Base-by-base conservation (phyloP, 2,797 vertebrate genomes). In the Periophthalmus magnuspinnatus region DNA sequence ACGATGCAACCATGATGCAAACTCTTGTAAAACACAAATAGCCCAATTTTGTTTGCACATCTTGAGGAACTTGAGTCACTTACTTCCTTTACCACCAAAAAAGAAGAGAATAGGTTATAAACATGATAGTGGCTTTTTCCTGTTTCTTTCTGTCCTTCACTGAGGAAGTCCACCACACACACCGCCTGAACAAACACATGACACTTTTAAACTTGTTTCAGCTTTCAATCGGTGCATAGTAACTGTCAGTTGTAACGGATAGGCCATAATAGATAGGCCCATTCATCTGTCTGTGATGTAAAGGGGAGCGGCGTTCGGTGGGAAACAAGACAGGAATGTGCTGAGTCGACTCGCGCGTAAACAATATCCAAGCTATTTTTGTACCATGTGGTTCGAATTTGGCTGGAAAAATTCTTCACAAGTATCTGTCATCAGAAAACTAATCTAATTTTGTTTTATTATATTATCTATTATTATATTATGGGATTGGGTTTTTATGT, bases 171-270 rank as follows among this genome's bases (percentile, higher is more conserved):
- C 58, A n/a, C 72, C 76, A 59, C 47, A 50, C 9, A 63, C 57
- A 50, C 32, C 48, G 72, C 65, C 82, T 86, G 83, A 85, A 76
- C 63, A 84, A 88, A 85, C 85, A 87, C 47, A 65, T 33, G 56
- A 45, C 1, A 61, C 67, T 55, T 71, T 82, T 55, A 55, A 64
- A 75, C 66, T 47, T 69, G 73, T 80, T 77, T 86, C 67, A 83
- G 17, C 72, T 82, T 75, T 54, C 85, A 83, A 88, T 84, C 61
- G 73, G 87, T 60, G 73, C 75, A 78, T 82, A 83, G 71, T 72
- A 73, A 76, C 84, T 78, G 80, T 86, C 81, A 81, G 56, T 10
- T 22, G 21, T 52, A 11, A 22, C 21, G 5, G n/a, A 54, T 11
- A 54, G 48, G 19, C 54, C 65, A 52, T 89, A 82, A 92, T 76